phyloP scores from a whole-genome alignment of 2,888 invertebrate genomes.

The Amaurobius ferox region DNA sequence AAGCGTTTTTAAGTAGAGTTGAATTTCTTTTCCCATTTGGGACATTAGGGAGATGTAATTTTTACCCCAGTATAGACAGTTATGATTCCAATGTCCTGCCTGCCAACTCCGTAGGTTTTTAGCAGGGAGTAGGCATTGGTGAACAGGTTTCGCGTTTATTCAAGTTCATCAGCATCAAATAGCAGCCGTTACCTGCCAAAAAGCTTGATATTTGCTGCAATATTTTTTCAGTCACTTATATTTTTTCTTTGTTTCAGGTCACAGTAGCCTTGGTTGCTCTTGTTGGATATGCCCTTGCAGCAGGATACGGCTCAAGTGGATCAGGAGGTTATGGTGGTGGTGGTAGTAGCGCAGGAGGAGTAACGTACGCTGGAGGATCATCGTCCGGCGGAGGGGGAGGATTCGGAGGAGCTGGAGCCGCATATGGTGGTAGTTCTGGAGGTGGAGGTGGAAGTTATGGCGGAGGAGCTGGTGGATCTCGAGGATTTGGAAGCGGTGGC shows the following conservation, averaged over 20 bases:
- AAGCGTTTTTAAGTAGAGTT: too few species aligned
- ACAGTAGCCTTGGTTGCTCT: conserved; percentile 26
- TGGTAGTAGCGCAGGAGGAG: neutral
- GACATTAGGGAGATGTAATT: too few species aligned
- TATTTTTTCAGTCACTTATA: too few species aligned
- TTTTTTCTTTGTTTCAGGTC: conserved; percentile 6
- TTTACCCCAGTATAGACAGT: too few species aligned
- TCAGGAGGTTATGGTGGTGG: neutral
- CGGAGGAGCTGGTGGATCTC: conserved; percentile 12
- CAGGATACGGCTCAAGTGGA: conserved; percentile 24
- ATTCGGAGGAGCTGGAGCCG: neutral
- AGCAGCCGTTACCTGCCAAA: too few species aligned
- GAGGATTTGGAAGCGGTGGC: conserved; percentile 30
- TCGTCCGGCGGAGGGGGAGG: conserved; percentile 12
- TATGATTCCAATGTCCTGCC: too few species aligned
- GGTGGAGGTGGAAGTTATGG: conserved; percentile 8
- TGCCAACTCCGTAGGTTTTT: too few species aligned
- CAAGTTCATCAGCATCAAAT: too few species aligned
- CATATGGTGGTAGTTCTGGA: neutral
- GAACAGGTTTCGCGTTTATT: too few species aligned
- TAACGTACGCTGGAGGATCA: neutral
- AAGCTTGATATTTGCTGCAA: too few species aligned
- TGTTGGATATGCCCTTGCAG: conserved; percentile 22
- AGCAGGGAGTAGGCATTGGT: too few species aligned
- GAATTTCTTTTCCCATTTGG: too few species aligned